Base-by-base conservation (phyloP, 2,113 vertebrate genomes). In the Acanthochromis polyacanthus region DNA sequence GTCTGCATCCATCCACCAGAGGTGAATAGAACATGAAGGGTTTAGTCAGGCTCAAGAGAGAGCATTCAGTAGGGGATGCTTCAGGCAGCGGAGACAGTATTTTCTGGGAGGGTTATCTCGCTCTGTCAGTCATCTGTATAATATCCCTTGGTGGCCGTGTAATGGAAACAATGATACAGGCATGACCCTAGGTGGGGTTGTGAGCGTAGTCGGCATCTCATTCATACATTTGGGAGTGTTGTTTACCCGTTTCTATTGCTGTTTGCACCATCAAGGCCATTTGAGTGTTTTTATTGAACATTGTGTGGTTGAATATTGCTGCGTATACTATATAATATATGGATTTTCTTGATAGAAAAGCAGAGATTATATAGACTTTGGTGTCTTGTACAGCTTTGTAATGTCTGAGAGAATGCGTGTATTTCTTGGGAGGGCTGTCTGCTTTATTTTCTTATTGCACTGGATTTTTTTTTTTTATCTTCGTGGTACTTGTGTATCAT, bases 1-100 rank as follows among this genome's bases (percentile, higher is more conserved):
- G 38, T 45, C 78, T 82, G 65, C 72, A 72, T 57, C 82, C 75
- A 55, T 70, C 81, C 72, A 61, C 56, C 62, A 10, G 59, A 40
- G 77, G 65, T 75, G 67, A 80, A 63, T 23, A 30, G 64, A 59
- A 83, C 75, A 69, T 71, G 69, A 78, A 74, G 80, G 78, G 66
- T 84, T 89, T 68, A 82, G 75, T 69, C 48, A n/a, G 72, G 52
- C 63, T 77, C 59, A 78, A 51, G 59, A 73, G 66, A 76, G 70
- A 53, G 19, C 30, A 4, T 83, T 81, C 72, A 84, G 62, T 19
- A 8, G 52, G 79, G 68, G 71, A 45, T 15, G 56, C 85, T 71
- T 23, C 70, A 46, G 71, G 73, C 74, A 28, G 68, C 20, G 15
- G 45, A 70, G 76, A 55, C 25, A 10, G 14, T 28, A 51, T 71